phyloP scores from a whole-genome alignment of 1,140 invertebrate genomes.

The Zaprionus capensis region DNA sequence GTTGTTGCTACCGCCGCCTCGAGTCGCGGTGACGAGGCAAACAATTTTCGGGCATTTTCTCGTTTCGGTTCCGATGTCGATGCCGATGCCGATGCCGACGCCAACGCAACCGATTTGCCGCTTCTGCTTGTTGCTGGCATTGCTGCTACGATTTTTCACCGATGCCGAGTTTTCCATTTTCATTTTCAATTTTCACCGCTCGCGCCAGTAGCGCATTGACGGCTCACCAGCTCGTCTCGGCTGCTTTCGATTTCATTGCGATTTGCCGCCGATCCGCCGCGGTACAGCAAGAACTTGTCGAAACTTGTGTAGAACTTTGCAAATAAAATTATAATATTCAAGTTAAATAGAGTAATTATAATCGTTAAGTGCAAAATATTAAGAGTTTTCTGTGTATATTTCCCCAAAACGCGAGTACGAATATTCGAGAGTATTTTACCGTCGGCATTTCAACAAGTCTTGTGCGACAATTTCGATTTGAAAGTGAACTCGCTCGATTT shows the following conservation, averaged over 20 bases:
- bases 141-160: slow-evolving; percentile 72
- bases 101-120: slow-evolving; percentile 70
- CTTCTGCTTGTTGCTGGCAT: slow-evolving; percentile 39
- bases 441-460: slow-evolving; percentile 50
- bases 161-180: slow-evolving; percentile 78
- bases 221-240: slow-evolving; percentile 82
- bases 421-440: slow-evolving; percentile 37
- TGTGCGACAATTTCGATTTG: slow-evolving; percentile 18
- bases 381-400: background rate
- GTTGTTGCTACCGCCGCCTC: slow-evolving; percentile 17
- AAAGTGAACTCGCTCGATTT: slow-evolving; percentile 6
- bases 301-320: slow-evolving; percentile 24
- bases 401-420: background rate
- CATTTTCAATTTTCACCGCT: slow-evolving; percentile 81
- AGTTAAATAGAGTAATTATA: background rate
- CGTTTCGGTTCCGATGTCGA: slow-evolving; percentile 47
- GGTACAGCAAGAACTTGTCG: background rate
- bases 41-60: slow-evolving; percentile 72
- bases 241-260: slow-evolving; percentile 55
- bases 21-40: slow-evolving; percentile 51
- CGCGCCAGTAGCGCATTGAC: slow-evolving; percentile 81
- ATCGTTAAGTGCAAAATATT: background rate
- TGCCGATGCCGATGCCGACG: slow-evolving; percentile 71
- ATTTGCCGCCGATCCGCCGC: slow-evolving; percentile 27
- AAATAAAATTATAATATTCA: background rate